Evolutionary conservation across 2,888 invertebrate species (phyloP).

Genomic region (Rhyacophila evoluta): DNA sequence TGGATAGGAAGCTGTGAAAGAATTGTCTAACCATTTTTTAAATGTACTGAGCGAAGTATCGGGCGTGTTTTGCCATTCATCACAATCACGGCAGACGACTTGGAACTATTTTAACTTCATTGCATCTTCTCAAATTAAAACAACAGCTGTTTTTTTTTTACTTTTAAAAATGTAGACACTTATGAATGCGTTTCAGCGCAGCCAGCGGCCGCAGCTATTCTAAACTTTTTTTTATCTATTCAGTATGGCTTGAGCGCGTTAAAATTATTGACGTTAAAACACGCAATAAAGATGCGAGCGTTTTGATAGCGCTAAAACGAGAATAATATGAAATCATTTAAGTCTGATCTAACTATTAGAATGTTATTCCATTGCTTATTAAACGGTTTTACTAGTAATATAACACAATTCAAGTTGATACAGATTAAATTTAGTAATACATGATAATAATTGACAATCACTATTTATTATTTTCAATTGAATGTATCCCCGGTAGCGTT

Average conservation of each 20-base stretch:
- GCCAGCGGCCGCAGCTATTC: background rate
- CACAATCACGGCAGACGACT: background rate
- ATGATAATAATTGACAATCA: too few relatives aligned
- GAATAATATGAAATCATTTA: background rate
- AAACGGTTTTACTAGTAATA: too few relatives aligned
- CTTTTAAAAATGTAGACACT: conserved; percentile 7
- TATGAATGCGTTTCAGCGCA: conserved; percentile 8
- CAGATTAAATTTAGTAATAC: too few relatives aligned
- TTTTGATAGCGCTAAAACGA: background rate
- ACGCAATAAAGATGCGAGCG: background rate
- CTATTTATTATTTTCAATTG: too few relatives aligned
- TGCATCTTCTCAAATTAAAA: conserved; percentile 16
- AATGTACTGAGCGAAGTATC: too few relatives aligned
- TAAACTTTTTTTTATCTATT: background rate
- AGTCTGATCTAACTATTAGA: background rate
- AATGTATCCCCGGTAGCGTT: too few relatives aligned
- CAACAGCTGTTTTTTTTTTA: conserved; percentile 20
- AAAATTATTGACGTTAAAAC: background rate
- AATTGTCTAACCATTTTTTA: too few relatives aligned
- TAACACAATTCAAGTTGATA: too few relatives aligned
- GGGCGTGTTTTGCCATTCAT: conserved; percentile 24
- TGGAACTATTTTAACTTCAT: conserved; percentile 8
- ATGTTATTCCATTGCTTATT: background rate
- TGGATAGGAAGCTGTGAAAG: too few relatives aligned
- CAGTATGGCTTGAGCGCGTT: background rate